A percentile compares a stretch with the other conserved stretches of the same genome.
These are phyloP conservation scores for Trigoniulus corallinus DNA, from an alignment of 1,140 invertebrate genomes.

Conservation along the genomic window DNA sequence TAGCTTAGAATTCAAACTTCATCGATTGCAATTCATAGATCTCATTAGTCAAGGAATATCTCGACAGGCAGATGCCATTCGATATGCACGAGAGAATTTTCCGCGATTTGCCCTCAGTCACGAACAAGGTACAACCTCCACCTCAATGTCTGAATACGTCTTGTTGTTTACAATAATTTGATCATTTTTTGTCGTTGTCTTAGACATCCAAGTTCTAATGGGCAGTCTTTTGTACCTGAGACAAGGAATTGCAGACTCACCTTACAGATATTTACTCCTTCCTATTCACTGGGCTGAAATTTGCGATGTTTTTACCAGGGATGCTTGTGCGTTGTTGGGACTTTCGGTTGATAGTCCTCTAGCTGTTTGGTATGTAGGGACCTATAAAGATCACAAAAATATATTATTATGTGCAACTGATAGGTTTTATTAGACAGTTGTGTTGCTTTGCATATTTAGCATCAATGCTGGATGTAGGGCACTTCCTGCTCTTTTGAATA, in stretches of 20 bases:
- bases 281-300: conserved; percentile 65
- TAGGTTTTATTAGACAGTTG: not conserved
- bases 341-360: conserved; percentile 72
- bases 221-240: conserved; percentile 66
- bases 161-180: not conserved
- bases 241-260: conserved; percentile 59
- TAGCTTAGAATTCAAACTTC: conserved; percentile 70
- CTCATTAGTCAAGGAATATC: conserved; percentile 46
- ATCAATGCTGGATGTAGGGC: conserved; percentile 85
- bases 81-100: conserved; percentile 70
- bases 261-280: conserved; percentile 60
- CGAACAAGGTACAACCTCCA: conserved; percentile 45
- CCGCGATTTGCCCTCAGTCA: conserved; percentile 61
- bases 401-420: too few species aligned
- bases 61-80: conserved; percentile 56
- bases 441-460: conserved; percentile 22
- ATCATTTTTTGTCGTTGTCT: conserved; percentile 1
- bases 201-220: conserved; percentile 72
- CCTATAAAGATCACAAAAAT: too few species aligned
- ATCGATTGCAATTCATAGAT: conserved; percentile 52
- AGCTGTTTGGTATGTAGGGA: conserved; percentile 38
- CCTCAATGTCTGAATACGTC: not conserved
- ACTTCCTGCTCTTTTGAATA: conserved; percentile 80
- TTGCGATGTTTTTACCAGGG: conserved; percentile 77
- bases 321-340: conserved; percentile 79